Percentiles rank a stretch among this genome's conserved stretches.
Conservation (phyloP, 2,888 invertebrate genomes). For the Ornithoptera alexandrae region DNA sequence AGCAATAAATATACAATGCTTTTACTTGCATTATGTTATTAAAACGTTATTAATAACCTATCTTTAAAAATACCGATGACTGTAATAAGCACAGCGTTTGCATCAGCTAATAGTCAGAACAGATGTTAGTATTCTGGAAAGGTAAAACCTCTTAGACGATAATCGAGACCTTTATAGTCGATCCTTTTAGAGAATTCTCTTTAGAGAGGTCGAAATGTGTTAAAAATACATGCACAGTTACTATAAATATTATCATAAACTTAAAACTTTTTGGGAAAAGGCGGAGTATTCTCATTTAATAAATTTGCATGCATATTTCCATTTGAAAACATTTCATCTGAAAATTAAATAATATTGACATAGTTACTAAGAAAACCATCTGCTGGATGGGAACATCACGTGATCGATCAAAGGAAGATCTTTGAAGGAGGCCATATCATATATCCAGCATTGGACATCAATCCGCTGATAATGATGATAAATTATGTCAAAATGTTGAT, state of each 20-base stretch:
- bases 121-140: not conserved
- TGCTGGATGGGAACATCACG: too few species aligned
- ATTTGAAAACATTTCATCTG: too few species aligned
- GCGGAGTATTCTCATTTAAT: not conserved
- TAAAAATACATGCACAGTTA: not conserved
- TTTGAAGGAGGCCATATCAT: not conserved
- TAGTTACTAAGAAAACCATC: too few species aligned
- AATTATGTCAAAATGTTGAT: not conserved
- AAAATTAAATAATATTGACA: too few species aligned
- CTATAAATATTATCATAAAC: not conserved
- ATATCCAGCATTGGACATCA: not conserved
- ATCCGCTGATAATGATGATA: not conserved
- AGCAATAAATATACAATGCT: not conserved
- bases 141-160: not conserved
- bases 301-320: too few species aligned
- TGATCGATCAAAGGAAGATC: too few species aligned
- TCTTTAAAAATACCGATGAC: not conserved
- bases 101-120: not conserved
- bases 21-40: not conserved
- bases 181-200: not conserved
- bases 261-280: not conserved
- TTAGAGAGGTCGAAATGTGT: not conserved
- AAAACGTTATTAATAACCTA: not conserved
- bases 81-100: not conserved
- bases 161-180: not conserved